phyloP scores from a whole-genome alignment of 30 jellyfish, hydroid and myxozoan genomes.

The Sanderia malayensis region DNA sequence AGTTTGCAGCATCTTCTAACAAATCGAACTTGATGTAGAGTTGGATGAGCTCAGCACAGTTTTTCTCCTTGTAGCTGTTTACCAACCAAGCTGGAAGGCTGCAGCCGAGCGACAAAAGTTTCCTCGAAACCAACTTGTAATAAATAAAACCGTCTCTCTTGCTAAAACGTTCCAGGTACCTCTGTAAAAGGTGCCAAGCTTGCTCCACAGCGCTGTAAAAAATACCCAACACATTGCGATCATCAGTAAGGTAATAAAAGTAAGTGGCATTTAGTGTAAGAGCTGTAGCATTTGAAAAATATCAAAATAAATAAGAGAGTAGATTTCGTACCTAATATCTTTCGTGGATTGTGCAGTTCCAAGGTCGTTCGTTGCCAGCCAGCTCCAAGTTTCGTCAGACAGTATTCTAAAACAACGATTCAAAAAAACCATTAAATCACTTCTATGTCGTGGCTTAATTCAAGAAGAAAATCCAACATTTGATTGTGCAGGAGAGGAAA shows the following conservation, averaged over 20 bases:
- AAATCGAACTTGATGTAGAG: conserved; percentile 66
- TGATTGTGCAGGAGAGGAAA: no score
- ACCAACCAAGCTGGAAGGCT: conserved; percentile 86
- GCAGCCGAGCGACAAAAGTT: conserved; percentile 73
- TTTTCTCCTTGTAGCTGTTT: conserved; percentile 69
- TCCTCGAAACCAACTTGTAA: conserved; percentile 70
- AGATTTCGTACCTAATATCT: conserved; percentile 54
- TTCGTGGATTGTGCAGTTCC: conserved; percentile 59
- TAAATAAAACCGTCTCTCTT: conserved; percentile 34
- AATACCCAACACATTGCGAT: no score
- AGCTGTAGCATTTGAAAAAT: no score
- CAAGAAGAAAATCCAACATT: no score
- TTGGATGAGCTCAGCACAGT: conserved; percentile 83
- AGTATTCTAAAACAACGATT: conserved; percentile 13
- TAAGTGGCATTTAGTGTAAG: no score
- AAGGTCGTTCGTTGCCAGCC: conserved; percentile 77
- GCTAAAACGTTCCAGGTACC: conserved; percentile 59
- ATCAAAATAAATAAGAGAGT: no score
- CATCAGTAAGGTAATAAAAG: no score
- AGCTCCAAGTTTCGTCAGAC: conserved; percentile 64
- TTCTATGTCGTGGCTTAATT: no score
- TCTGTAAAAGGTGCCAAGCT: conserved; percentile 73
- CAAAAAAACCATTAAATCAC: no score
- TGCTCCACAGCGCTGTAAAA: conserved; percentile 85
- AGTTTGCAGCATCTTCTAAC: conserved; percentile 76